phyloP scores from a whole-genome alignment of 1,140 invertebrate genomes.

The Drosophila parvula region DNA sequence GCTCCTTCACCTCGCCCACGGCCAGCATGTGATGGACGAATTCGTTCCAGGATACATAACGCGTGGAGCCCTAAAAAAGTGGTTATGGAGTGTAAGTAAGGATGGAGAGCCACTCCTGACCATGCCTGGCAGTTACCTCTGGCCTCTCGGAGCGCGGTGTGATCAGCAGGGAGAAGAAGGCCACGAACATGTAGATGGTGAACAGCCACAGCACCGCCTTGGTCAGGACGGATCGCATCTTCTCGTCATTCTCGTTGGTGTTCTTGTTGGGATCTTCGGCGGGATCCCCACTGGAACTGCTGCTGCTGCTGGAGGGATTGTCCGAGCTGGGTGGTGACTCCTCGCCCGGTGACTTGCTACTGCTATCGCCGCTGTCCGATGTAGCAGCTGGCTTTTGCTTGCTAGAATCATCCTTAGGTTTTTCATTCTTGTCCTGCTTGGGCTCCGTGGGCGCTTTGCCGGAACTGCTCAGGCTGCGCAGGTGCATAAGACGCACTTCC shows the following conservation, averaged over 20 bases:
- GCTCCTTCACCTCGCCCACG: slow-evolving; percentile 95
- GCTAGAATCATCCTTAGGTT: neutral
- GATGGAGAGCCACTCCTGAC: no score
- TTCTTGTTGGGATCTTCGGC: slow-evolving; percentile 84
- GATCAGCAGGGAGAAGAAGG: slow-evolving; percentile 89
- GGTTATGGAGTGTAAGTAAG: neutral
- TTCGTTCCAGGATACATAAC: slow-evolving; percentile 97
- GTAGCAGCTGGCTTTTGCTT: slow-evolving; percentile 3
- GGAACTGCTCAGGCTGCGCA: slow-evolving; percentile 50
- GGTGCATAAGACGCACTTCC: slow-evolving; percentile 59
- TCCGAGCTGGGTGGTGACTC: neutral
- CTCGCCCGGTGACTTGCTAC: slow-evolving; percentile 7
- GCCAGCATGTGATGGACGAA: slow-evolving; percentile 96
- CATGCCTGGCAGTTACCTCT: slow-evolving; percentile 82
- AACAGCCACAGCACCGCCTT: slow-evolving; percentile 91
- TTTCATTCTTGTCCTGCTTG: slow-evolving; percentile 44
- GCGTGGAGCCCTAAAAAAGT: slow-evolving; percentile 61
- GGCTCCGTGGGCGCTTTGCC: slow-evolving; percentile 3
- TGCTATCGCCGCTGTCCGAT: slow-evolving; percentile 2
- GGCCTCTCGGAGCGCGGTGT: slow-evolving; percentile 88
- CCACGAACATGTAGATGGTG: slow-evolving; percentile 89
- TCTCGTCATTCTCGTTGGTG: slow-evolving; percentile 87
- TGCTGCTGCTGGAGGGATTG: slow-evolving; percentile 14
- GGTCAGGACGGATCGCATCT: slow-evolving; percentile 88
- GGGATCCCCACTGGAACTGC: slow-evolving; percentile 29